Base-by-base conservation (phyloP, 1,140 invertebrate genomes). In the Procambarus virginalis region DNA sequence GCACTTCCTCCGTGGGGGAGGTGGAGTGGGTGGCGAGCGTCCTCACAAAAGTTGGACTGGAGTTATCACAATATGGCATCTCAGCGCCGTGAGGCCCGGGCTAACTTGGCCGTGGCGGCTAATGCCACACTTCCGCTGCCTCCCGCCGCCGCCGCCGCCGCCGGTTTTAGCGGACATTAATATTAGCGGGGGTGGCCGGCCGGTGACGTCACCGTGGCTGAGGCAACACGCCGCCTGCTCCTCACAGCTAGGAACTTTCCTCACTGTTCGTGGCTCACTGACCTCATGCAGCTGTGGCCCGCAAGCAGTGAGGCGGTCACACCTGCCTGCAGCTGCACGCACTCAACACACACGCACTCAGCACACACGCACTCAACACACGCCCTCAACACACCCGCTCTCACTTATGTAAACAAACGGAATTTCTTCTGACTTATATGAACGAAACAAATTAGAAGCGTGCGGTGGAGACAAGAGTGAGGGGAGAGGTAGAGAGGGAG, bases 71-170 rank as follows among this genome's bases (percentile, higher is more conserved):
- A 82, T 82, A 68, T 46, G 34, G 55, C 80, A 82, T 82, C 60
- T 82, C 58, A 20, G 17, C 34, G 80, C 46, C 68, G 46, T 82
- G 22, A 82, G 58, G 34, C 80, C 58, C 22, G 17, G 60, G 48
- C 80, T 48, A 82, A 82, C 80, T 82, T 82, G 60, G 68, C 80
- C 80, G 68, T 82, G 68, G 58, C 46, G 80, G 80, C 80, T 82
- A 82, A 82, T 82, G 80, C 80, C 48, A 58, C 8, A 68, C 80
- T 82, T 82, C 80, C 80, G 80, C 34, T 82, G 58, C 60, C 80
- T 82, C 68, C 80, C 80, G 80, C 34, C 68, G 58, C 60, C 10
- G 80, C n/a, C 60, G 58, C 51, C 46, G 9, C 34, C 34, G 80
- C 34, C 58, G 60, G 58, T 68, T 82, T 81, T 81, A 45, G 22